Conservation (phyloP, 2,888 invertebrate genomes). For the Byasa hedistus region DNA sequence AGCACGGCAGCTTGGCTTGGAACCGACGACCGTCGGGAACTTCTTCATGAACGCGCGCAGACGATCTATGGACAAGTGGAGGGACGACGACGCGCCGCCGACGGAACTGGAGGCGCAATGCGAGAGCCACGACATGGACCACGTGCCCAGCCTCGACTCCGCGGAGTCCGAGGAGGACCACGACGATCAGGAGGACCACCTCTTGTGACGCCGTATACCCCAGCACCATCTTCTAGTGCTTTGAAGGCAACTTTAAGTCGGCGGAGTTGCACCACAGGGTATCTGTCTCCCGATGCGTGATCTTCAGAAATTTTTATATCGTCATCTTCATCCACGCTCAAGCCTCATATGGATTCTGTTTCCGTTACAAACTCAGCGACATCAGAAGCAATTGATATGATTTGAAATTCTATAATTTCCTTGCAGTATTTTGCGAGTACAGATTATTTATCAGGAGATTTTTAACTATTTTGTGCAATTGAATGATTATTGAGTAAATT, state of each 20-base stretch:
- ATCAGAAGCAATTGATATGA: too few relatives aligned
- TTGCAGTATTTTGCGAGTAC: too few relatives aligned
- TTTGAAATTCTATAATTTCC: too few relatives aligned
- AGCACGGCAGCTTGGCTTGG: conserved; percentile 96
- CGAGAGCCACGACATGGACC: conserved; percentile 76
- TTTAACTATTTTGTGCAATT: too few relatives aligned
- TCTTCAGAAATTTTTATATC: too few relatives aligned
- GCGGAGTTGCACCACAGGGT: conserved; percentile 46
- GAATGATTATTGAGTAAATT: too few relatives aligned
- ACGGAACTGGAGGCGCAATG: conserved; percentile 75
- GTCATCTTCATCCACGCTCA: too few relatives aligned
- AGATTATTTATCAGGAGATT: too few relatives aligned
- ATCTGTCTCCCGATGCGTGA: too few relatives aligned
- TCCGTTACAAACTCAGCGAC: too few relatives aligned
- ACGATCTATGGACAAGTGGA: conserved; percentile 98
- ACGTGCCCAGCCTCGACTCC: conserved; percentile 67
- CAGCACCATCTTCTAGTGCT: conserved; percentile 74
- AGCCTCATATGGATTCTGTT: too few relatives aligned
- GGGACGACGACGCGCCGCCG: conserved; percentile 91
- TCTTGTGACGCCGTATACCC: conserved; percentile 77
- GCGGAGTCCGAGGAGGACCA: conserved; percentile 72
- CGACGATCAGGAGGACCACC: conserved; percentile 70
- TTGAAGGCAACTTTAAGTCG: conserved; percentile 48
- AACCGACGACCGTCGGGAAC: conserved; percentile 98
- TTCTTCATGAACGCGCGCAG: conserved; percentile 99